A percentile compares a stretch with the other conserved stretches of the same genome.
These are phyloP conservation scores for Poecilia picta DNA, from an alignment of 2,797 vertebrate genomes.

Conservation along the genomic window DNA sequence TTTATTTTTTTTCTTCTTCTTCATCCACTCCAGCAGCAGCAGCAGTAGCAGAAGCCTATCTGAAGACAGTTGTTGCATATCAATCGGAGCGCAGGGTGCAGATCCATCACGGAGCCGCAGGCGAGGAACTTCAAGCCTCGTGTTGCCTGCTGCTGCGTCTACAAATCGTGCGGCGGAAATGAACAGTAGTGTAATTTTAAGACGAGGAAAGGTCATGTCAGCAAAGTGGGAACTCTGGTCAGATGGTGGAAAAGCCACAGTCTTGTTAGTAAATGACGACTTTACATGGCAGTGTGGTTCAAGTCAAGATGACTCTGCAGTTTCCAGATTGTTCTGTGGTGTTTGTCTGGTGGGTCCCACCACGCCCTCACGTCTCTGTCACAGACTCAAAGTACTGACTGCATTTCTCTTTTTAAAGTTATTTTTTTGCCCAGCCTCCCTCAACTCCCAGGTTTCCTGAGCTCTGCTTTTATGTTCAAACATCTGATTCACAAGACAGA, in stretches of 20 bases:
- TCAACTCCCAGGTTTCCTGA: constrained; percentile 12
- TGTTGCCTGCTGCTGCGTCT: constrained; percentile 28
- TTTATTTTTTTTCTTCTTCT: constrained; percentile 1
- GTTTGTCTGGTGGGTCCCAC: constrained; percentile 61
- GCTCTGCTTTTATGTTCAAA: constrained; percentile 22
- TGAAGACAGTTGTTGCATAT: constrained; percentile 72
- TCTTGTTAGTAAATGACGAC: constrained; percentile 66
- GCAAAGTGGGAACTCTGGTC: constrained; percentile 58
- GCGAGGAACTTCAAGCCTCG: constrained; percentile 12
- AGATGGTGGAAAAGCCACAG: constrained; percentile 54
- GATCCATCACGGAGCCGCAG: constrained; percentile 29
- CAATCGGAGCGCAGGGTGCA: constrained; percentile 59
- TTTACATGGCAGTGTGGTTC: constrained; percentile 55
- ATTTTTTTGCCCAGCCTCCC: background rate
- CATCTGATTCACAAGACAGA: constrained; percentile 37
- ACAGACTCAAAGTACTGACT: constrained; percentile 17
- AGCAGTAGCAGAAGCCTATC: constrained; percentile 48
- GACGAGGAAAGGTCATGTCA: constrained; percentile 61
- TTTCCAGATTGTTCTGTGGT: constrained; percentile 71
- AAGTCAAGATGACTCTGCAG: constrained; percentile 62
- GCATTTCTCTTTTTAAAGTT: background rate
- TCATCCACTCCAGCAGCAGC: constrained; percentile 44
- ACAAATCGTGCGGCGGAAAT: constrained; percentile 36
- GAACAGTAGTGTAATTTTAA: constrained; percentile 51
- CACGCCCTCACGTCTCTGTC: constrained; percentile 59